Evolutionary conservation across 1,140 invertebrate species (phyloP).

Genomic region (Pogonus chalceus): DNA sequence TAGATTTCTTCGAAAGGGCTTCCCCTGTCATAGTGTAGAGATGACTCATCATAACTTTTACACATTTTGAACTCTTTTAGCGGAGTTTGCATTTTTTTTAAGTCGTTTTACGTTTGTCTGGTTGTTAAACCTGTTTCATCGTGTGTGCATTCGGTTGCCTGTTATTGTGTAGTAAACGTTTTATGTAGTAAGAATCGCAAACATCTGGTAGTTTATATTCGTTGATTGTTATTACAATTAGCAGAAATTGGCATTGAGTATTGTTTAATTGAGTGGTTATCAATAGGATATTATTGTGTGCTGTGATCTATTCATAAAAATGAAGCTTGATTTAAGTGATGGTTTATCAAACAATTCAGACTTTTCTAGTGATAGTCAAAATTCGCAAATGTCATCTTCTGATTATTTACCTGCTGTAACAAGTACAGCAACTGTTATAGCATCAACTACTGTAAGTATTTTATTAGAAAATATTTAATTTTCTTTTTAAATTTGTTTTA

Average conservation of each 20-base stretch:
- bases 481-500: neutral
- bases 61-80: neutral
- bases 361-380: slow-evolving; percentile 34
- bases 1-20: slow-evolving; percentile 32
- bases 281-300: neutral
- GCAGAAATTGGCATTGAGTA: neutral
- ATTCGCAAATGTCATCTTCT: slow-evolving; percentile 27
- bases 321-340: slow-evolving; percentile 31
- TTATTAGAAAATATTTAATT: neutral
- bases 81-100: neutral
- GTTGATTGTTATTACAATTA: too few species aligned
- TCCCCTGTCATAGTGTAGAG: slow-evolving; percentile 17
- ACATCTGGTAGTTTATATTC: neutral
- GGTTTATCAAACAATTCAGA: slow-evolving; percentile 33
- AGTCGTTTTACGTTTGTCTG: neutral
- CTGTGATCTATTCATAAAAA: slow-evolving; percentile 15
- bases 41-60: slow-evolving; percentile 22
- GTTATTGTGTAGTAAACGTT: slow-evolving; percentile 13
- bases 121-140: neutral
- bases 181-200: slow-evolving; percentile 14
- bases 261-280: neutral
- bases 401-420: slow-evolving; percentile 22
- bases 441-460: neutral
- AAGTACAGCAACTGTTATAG: neutral
- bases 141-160: neutral